Percentiles rank a stretch among this genome's conserved stretches.
Evolutionary conservation across 2,113 vertebrate species (phyloP).

Genomic region (Fulmarus glacialis): DNA sequence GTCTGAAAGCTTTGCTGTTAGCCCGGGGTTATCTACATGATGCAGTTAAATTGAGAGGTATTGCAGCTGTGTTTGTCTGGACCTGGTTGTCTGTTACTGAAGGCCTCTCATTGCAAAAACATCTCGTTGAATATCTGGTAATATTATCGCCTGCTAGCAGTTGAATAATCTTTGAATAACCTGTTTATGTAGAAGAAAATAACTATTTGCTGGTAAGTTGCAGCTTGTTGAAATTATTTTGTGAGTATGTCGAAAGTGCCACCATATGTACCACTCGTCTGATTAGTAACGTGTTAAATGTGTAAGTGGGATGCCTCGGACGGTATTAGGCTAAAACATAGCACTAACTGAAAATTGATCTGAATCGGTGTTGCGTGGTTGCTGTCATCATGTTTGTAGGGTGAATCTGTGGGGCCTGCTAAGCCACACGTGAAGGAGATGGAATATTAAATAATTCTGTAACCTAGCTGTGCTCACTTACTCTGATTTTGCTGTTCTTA

Average conservation of each 20-base stretch:
- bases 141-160: background rate
- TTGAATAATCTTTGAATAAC: constrained; percentile 15
- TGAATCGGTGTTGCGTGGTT: background rate
- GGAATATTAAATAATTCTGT: background rate
- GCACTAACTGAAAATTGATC: background rate
- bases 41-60: background rate
- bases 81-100: background rate
- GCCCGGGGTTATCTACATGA: background rate
- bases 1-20: constrained; percentile 4
- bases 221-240: background rate
- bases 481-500: background rate
- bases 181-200: background rate
- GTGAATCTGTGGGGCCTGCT: background rate
- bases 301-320: background rate
- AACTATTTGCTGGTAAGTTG: background rate
- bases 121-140: background rate
- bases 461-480: background rate
- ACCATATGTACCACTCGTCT: background rate
- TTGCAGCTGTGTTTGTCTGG: background rate
- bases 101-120: constrained; percentile 12
- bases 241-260: background rate
- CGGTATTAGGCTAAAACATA: background rate
- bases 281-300: background rate
- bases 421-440: background rate
- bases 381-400: background rate